These are phyloP conservation scores for Lasioglossum vierecki DNA, from an alignment of 2,888 invertebrate genomes.

Conservation along the genomic window DNA sequence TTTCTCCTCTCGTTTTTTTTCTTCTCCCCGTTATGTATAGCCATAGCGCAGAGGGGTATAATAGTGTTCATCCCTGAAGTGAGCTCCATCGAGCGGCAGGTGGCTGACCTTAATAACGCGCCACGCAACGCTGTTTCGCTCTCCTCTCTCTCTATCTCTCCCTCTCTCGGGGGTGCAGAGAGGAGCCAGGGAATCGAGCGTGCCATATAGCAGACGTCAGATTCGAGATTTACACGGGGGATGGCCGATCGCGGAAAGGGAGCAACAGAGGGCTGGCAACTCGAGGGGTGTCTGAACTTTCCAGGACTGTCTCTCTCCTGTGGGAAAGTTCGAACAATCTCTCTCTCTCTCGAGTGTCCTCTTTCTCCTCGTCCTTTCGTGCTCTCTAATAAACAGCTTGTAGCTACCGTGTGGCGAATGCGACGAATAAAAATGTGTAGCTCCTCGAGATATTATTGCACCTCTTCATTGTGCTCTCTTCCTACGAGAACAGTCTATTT, in stretches of 20 bases:
- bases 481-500: not conserved
- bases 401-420: conserved; percentile 18
- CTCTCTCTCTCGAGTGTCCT: not conserved
- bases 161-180: conserved; percentile 12
- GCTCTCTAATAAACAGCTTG: conserved; percentile 53
- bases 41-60: conserved; percentile 76
- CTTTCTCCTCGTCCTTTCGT: conserved; percentile 3
- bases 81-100: conserved; percentile 83
- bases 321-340: conserved; percentile 64
- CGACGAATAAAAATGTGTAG: conserved; percentile 31
- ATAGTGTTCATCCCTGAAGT: conserved; percentile 83
- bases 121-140: conserved; percentile 65
- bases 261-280: conserved; percentile 32
- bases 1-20: conserved; percentile 55
- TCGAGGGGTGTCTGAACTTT: conserved; percentile 27
- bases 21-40: conserved; percentile 58
- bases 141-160: not conserved
- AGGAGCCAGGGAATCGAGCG: conserved; percentile 36
- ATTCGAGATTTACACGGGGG: conserved; percentile 55
- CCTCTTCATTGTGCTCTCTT: conserved; percentile 35
- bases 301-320: conserved; percentile 45
- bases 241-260: conserved; percentile 25
- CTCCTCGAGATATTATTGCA: conserved; percentile 18
- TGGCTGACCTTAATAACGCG: conserved; percentile 83
- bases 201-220: conserved; percentile 57